A percentile compares a stretch with the other conserved stretches of the same genome.
phyloP scores from a whole-genome alignment of 2,113 vertebrate species.

The Solenodon paradoxus region DNA sequence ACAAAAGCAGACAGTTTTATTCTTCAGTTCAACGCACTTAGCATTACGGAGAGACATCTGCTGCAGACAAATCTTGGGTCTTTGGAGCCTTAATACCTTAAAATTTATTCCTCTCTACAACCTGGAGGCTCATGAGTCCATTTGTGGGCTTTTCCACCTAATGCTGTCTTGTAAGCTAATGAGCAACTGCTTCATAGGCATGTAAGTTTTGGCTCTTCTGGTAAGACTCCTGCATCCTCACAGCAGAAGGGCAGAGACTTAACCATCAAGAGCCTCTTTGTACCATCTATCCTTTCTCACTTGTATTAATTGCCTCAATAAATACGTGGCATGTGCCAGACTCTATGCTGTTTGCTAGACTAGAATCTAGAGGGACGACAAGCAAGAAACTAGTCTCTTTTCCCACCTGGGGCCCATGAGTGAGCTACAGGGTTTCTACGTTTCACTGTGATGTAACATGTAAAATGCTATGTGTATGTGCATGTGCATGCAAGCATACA shows the following conservation, averaged over 20 bases:
- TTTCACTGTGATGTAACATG: background rate
- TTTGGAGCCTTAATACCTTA: constrained; percentile 49
- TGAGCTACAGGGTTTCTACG: background rate
- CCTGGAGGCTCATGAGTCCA: constrained; percentile 46
- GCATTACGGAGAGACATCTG: constrained; percentile 62
- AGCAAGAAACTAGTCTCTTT: background rate
- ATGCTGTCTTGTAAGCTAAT: constrained; percentile 38
- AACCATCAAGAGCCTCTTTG: background rate
- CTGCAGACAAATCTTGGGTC: constrained; percentile 44
- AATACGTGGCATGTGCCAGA: too few species aligned
- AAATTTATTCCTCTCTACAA: constrained; percentile 59
- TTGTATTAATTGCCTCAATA: background rate
- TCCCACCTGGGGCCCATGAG: background rate
- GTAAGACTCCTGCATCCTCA: background rate
- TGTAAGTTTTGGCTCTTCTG: background rate
- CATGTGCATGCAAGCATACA: too few species aligned
- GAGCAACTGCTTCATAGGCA: background rate
- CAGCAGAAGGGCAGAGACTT: background rate
- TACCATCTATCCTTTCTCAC: background rate
- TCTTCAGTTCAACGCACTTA: constrained; percentile 23
- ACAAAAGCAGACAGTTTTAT: constrained; percentile 47
- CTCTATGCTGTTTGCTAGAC: background rate
- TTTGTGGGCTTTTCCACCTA: constrained; percentile 39
- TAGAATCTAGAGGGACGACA: background rate
- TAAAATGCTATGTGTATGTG: background rate